Conservation (phyloP, 2,113 vertebrate species). For the Dipodomys spectabilis region DNA sequence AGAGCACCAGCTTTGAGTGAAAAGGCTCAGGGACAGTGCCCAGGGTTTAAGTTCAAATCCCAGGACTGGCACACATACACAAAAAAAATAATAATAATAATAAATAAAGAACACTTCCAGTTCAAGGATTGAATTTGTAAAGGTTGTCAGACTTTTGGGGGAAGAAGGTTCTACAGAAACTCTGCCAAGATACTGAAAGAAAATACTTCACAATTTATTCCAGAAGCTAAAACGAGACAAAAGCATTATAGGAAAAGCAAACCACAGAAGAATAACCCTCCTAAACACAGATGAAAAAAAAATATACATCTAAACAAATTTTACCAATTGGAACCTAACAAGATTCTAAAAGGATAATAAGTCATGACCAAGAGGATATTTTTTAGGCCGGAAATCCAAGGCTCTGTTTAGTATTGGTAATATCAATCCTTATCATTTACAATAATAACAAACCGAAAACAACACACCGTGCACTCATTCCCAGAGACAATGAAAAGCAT, state of each 20-base stretch:
- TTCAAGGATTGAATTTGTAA: background rate
- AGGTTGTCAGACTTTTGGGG: background rate
- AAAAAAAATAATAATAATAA: no score
- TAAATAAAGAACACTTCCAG: background rate
- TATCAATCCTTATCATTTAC: background rate
- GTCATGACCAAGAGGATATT: background rate
- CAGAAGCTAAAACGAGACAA: background rate
- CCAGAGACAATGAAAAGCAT: background rate
- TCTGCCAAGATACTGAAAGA: background rate
- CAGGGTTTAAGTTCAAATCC: no score
- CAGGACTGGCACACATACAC: no score
- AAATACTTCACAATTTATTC: background rate
- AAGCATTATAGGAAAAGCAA: background rate
- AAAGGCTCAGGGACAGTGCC: no score
- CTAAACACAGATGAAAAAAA: background rate
- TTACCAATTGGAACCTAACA: background rate
- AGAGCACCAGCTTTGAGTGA: no score
- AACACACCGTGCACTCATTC: background rate
- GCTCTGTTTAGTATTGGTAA: background rate
- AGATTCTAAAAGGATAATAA: background rate
- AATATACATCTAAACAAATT: background rate
- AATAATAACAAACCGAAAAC: conserved; percentile 1
- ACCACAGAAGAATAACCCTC: background rate
- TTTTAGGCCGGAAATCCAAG: background rate
- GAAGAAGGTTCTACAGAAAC: background rate